Evolutionary conservation across 37 sponge, comb jelly and placozoan genomes (phyloP).

Genomic region (Crambe crambe): DNA sequence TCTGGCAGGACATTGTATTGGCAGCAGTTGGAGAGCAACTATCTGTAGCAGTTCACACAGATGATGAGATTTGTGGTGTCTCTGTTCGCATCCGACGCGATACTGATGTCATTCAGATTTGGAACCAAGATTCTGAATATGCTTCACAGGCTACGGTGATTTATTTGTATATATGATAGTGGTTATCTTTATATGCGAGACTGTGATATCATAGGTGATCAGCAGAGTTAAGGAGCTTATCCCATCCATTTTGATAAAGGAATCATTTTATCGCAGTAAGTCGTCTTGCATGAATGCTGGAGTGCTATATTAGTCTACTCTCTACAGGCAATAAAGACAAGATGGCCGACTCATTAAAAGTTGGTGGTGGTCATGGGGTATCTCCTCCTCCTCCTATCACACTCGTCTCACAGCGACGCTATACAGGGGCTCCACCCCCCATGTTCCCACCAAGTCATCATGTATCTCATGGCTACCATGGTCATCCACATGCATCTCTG

Average conservation of each 20-base stretch:
- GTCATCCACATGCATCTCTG: too few relatives aligned
- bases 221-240: conserved; percentile 27
- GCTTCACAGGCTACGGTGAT: conserved; percentile 41
- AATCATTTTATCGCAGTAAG: conserved; percentile 28
- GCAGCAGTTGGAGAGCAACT: conserved; percentile 81
- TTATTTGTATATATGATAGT: not conserved
- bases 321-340: conserved; percentile 16
- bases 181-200: not conserved
- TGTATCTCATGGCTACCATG: not conserved
- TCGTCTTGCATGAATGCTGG: not conserved
- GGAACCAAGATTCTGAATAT: conserved; percentile 50
- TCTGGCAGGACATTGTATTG: conserved; percentile 69
- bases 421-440: not conserved
- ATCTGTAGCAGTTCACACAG: conserved; percentile 31
- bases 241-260: conserved; percentile 29
- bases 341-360: conserved; percentile 1
- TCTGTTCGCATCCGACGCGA: conserved; percentile 53
- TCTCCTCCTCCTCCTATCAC: conserved; percentile 27
- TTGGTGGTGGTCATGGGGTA: not conserved
- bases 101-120: conserved; percentile 54
- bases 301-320: not conserved
- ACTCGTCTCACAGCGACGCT: conserved; percentile 7
- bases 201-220: conserved; percentile 27
- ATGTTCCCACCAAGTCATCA: not conserved
- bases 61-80: conserved; percentile 69